phyloP scores from a whole-genome alignment of 2,113 vertebrate species.

The Xenopus laevis region DNA sequence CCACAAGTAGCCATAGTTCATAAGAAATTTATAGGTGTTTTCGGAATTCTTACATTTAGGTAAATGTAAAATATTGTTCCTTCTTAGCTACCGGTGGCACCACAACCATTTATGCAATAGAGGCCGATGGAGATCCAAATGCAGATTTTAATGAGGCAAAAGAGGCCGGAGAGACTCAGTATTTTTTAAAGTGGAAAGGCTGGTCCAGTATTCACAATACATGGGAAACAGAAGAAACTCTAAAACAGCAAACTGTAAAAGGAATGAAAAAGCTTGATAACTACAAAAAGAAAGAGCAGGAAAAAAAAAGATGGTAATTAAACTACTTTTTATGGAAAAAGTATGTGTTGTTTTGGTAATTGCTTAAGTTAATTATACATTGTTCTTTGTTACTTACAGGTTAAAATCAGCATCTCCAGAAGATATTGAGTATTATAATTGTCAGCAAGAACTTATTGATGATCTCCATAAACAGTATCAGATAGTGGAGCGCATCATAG shows the following conservation, averaged over 20 bases:
- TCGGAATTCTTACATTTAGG: too few relatives aligned
- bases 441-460: slow-evolving; percentile 92
- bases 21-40: too few relatives aligned
- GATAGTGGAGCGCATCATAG: slow-evolving; percentile 94
- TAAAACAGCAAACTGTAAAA: slow-evolving; percentile 93
- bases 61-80: too few relatives aligned
- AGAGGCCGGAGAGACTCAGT: slow-evolving; percentile 84
- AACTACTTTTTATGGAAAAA: background rate
- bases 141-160: slow-evolving; percentile 77
- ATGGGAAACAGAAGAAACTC: slow-evolving; percentile 95
- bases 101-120: slow-evolving; percentile 93
- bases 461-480: slow-evolving; percentile 96
- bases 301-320: slow-evolving; percentile 86
- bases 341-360: too few relatives aligned
- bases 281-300: slow-evolving; percentile 96
- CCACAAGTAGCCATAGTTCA: too few relatives aligned
- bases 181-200: slow-evolving; percentile 98
- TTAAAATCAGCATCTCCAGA: slow-evolving; percentile 94
- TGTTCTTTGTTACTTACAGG: slow-evolving; percentile 61
- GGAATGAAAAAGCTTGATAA: slow-evolving; percentile 99
- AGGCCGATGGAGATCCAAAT: slow-evolving; percentile 95
- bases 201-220: slow-evolving; percentile 99
- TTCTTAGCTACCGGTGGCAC: slow-evolving; percentile 82
- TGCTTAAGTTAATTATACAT: too few relatives aligned
- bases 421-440: slow-evolving; percentile 96